Conservation (phyloP, 2,113 vertebrate genomes). For the Sorex araneus region DNA sequence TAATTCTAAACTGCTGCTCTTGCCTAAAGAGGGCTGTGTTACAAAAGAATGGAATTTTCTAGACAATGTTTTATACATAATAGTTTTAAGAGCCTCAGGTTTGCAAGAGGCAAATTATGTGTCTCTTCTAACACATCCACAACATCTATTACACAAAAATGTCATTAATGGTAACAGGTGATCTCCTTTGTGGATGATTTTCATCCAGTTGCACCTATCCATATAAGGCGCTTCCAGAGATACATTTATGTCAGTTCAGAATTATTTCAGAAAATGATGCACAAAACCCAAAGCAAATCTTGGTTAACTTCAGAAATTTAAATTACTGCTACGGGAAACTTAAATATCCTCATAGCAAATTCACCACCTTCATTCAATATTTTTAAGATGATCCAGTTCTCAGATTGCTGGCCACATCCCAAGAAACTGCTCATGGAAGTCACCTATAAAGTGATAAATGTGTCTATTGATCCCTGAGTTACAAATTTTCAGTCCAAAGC, state of each 20-base stretch:
- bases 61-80: constrained; percentile 49
- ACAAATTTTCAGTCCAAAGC: neutral
- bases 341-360: constrained; percentile 21
- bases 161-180: constrained; percentile 38
- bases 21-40: constrained; percentile 56
- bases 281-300: neutral
- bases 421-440: neutral
- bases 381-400: constrained; percentile 58
- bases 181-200: constrained; percentile 76
- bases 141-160: constrained; percentile 82
- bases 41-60: constrained; percentile 70
- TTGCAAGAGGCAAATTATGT: constrained; percentile 79
- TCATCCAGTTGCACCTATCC: constrained; percentile 78
- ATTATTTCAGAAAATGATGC: constrained; percentile 59
- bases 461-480: neutral
- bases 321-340: constrained; percentile 27
- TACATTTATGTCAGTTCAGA: constrained; percentile 18
- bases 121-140: constrained; percentile 68
- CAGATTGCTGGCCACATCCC: neutral
- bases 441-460: neutral
- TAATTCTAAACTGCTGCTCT: constrained; percentile 67
- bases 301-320: constrained; percentile 63
- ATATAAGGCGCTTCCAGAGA: constrained; percentile 41
- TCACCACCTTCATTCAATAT: neutral
- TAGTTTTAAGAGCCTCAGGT: constrained; percentile 79